These are phyloP conservation scores for Gambelia wislizenii DNA, from an alignment of 2,797 vertebrate genomes.

Conservation along the genomic window DNA sequence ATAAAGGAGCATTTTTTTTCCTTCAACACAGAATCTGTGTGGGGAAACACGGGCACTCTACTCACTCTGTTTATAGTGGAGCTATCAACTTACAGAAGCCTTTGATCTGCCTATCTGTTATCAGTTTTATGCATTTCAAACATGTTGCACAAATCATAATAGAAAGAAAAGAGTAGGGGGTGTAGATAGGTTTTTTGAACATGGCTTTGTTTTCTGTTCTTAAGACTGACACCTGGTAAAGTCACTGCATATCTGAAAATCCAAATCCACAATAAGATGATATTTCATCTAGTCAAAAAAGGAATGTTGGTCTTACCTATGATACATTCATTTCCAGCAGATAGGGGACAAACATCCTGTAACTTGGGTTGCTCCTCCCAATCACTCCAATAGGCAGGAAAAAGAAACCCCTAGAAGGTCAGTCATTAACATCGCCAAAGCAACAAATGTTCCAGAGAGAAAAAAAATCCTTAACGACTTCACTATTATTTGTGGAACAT, in stretches of 20 bases:
- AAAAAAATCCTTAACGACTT: too few species aligned
- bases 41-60: slow-evolving; percentile 68
- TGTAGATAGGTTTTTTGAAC: slow-evolving; percentile 5
- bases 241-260: slow-evolving; percentile 56
- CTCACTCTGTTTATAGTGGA: slow-evolving; percentile 58
- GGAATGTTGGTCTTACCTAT: too few species aligned
- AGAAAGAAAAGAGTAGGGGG: slow-evolving; percentile 1
- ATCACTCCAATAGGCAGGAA: too few species aligned
- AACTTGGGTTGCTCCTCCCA: too few species aligned
- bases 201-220: slow-evolving; percentile 59
- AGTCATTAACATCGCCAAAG: too few species aligned
- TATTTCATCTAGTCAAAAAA: slow-evolving; percentile 32
- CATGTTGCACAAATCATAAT: slow-evolving; percentile 54
- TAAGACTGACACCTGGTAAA: slow-evolving; percentile 40
- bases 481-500: too few species aligned
- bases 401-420: too few species aligned
- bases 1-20: slow-evolving; percentile 51
- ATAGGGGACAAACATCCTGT: too few species aligned
- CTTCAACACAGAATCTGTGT: slow-evolving; percentile 4
- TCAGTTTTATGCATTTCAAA: slow-evolving; percentile 51
- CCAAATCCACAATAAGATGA: slow-evolving; percentile 45
- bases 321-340: too few species aligned
- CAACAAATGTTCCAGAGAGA: too few species aligned
- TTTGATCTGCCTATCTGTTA: slow-evolving; percentile 71
- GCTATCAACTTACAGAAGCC: slow-evolving; percentile 58